Evolutionary conservation across 2,113 vertebrate species (phyloP).

Genomic region (Abramis brama): DNA sequence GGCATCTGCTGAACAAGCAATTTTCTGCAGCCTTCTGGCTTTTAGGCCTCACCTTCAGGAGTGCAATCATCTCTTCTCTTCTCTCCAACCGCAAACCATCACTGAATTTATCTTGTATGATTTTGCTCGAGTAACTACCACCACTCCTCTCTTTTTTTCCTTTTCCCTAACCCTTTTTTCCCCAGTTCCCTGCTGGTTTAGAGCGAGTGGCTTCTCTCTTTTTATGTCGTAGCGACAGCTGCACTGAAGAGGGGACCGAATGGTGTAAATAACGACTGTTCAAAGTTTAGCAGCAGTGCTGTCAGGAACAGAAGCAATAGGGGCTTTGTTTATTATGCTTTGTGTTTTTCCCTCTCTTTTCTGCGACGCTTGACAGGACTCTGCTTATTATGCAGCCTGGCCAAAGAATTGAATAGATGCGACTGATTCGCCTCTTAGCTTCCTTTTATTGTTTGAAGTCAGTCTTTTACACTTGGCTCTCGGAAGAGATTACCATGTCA

Average conservation of each 20-base stretch:
- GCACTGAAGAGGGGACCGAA: constrained; percentile 57
- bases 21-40: constrained; percentile 70
- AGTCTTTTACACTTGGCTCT: constrained; percentile 48
- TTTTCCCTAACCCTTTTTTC: constrained; percentile 52
- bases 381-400: constrained; percentile 60
- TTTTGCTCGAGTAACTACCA: neutral
- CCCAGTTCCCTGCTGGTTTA: constrained; percentile 28
- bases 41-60: constrained; percentile 59
- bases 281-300: constrained; percentile 67
- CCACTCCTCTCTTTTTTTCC: neutral
- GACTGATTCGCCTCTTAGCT: constrained; percentile 56
- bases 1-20: constrained; percentile 73
- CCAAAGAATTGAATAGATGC: constrained; percentile 60
- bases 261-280: constrained; percentile 66
- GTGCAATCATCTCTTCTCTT: neutral
- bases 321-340: constrained; percentile 71
- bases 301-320: constrained; percentile 62
- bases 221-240: constrained; percentile 68
- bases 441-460: constrained; percentile 63
- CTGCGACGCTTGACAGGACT: constrained; percentile 63
- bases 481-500: constrained; percentile 74
- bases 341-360: constrained; percentile 61
- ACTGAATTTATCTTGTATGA: neutral
- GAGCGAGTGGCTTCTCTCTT: constrained; percentile 50
- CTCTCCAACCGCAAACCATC: constrained; percentile 26